Percentiles rank a stretch among this genome's conserved stretches.
phyloP scores from a whole-genome alignment of 2,797 vertebrate species.

The Loriculus beryllinus region DNA sequence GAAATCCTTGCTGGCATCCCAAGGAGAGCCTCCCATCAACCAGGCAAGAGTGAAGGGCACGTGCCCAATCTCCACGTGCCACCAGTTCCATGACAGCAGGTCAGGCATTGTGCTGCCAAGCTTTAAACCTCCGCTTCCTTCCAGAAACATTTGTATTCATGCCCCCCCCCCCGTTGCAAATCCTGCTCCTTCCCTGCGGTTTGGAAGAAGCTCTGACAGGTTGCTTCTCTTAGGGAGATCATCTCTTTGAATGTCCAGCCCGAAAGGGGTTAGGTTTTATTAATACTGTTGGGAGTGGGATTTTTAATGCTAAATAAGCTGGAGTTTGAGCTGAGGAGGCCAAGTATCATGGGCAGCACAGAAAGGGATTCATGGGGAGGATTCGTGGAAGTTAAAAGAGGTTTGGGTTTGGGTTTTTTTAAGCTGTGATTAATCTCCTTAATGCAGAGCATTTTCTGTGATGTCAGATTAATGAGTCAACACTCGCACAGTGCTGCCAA shows the following conservation, averaged over 20 bases:
- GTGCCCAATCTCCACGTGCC: neutral
- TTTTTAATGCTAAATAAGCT: slow-evolving; percentile 15
- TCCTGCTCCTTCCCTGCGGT: neutral
- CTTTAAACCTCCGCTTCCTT: neutral
- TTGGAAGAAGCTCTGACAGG: neutral
- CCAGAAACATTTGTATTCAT: neutral
- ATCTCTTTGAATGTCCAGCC: neutral
- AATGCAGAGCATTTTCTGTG: slow-evolving; percentile 11
- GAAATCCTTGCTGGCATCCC: neutral
- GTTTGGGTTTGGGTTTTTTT: neutral
- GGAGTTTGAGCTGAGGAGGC: neutral
- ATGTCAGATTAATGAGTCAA: slow-evolving; percentile 1
- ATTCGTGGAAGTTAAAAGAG: neutral
- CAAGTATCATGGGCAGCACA: neutral
- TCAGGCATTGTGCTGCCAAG: neutral
- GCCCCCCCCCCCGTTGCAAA: neutral
- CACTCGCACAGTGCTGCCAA: neutral
- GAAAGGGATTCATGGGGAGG: neutral
- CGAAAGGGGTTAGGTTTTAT: neutral
- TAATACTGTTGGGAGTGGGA: neutral
- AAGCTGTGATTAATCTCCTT: slow-evolving; percentile 5
- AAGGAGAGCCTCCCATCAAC: neutral
- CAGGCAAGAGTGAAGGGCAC: neutral
- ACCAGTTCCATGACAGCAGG: neutral
- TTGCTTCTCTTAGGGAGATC: neutral